Conservation (phyloP, 2,797 vertebrate species). For the Hyperoplus lanceolatus region DNA sequence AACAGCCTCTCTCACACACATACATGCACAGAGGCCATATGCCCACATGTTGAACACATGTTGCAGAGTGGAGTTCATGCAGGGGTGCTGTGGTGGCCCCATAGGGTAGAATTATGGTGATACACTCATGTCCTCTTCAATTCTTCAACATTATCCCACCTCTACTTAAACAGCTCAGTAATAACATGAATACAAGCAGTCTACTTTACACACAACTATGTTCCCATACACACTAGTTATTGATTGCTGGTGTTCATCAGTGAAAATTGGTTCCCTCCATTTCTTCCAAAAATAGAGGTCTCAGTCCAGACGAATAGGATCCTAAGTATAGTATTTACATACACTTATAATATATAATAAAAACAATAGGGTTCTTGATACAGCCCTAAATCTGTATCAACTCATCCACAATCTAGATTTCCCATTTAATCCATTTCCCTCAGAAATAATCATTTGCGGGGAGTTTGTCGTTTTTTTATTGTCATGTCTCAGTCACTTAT, state of each 20-base stretch:
- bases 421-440: neutral
- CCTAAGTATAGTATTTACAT: neutral
- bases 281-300: neutral
- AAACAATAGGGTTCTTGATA: neutral
- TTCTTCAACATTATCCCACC: conserved; percentile 42
- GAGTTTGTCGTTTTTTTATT: too few species aligned
- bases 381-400: too few species aligned
- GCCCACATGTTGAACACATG: conserved; percentile 87
- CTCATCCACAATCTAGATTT: neutral
- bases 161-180: conserved; percentile 22
- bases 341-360: neutral
- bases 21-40: conserved; percentile 46
- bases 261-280: neutral
- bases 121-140: conserved; percentile 55
- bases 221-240: conserved; percentile 5
- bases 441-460: neutral
- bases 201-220: neutral
- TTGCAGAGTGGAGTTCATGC: conserved; percentile 77
- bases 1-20: neutral
- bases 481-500: neutral
- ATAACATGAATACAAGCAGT: conserved; percentile 9
- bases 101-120: conserved; percentile 63
- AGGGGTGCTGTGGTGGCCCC: conserved; percentile 76
- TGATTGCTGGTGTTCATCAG: neutral
- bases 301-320: conserved; percentile 6